Percentiles rank a stretch among this genome's conserved stretches.
phyloP scores from a whole-genome alignment of 2,113 vertebrate genomes.

The Phalacrocorax pelagicus region DNA sequence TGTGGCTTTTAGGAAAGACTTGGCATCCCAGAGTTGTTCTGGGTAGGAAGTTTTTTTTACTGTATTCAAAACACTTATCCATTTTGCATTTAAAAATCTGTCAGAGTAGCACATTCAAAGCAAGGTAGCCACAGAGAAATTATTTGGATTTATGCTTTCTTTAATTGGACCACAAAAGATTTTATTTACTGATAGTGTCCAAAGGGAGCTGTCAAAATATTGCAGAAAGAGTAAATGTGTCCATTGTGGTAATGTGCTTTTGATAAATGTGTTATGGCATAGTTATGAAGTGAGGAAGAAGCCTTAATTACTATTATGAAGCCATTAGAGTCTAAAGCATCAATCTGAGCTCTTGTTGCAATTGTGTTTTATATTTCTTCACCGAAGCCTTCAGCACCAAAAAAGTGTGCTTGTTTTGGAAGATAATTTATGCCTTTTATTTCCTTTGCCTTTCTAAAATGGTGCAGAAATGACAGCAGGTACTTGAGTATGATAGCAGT shows the following conservation, averaged over 20 bases:
- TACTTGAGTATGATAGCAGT: not conserved
- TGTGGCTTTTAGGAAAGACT: not conserved
- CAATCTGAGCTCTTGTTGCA: slow-evolving; percentile 17
- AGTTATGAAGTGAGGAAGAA: slow-evolving; percentile 51
- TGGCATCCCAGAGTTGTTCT: not conserved
- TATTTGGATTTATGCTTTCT: slow-evolving; percentile 17
- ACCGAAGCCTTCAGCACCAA: not conserved
- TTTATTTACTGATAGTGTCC: slow-evolving; percentile 46
- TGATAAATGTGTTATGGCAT: slow-evolving; percentile 54
- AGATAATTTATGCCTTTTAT: not conserved
- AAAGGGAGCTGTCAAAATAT: slow-evolving; percentile 27
- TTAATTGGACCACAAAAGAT: slow-evolving; percentile 40
- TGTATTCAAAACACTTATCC: not conserved
- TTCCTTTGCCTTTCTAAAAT: not conserved
- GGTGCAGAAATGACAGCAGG: not conserved
- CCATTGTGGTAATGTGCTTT: slow-evolving; percentile 46
- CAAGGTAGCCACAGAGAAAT: not conserved
- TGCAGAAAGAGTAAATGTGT: slow-evolving; percentile 19
- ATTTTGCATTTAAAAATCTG: not conserved
- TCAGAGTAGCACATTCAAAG: not conserved
- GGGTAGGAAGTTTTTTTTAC: not conserved
- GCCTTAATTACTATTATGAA: slow-evolving; percentile 60
- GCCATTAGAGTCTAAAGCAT: slow-evolving; percentile 55
- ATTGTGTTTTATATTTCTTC: slow-evolving; percentile 30
- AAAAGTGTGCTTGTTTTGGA: slow-evolving; percentile 12